phyloP scores from a whole-genome alignment of 2,113 vertebrate genomes.

The Anguilla rostrata region DNA sequence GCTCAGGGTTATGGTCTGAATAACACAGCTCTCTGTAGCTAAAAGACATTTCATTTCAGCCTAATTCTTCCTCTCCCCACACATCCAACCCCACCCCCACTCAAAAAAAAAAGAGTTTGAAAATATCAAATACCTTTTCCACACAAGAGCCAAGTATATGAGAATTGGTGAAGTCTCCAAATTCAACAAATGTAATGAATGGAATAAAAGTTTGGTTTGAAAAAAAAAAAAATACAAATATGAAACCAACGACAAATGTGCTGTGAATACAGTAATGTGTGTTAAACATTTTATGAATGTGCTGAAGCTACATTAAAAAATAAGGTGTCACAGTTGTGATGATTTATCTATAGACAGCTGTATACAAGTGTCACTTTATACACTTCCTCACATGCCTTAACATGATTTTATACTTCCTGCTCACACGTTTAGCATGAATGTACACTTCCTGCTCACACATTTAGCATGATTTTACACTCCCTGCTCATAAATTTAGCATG shows the following conservation, averaged over 20 bases:
- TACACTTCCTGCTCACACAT: too few relatives aligned
- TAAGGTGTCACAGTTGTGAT: too few relatives aligned
- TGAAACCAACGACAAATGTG: not conserved
- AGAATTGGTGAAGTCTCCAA: not conserved
- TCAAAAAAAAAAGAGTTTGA: not conserved
- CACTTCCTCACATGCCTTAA: too few relatives aligned
- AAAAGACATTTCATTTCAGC: not conserved
- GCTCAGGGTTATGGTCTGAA: slow-evolving; percentile 4
- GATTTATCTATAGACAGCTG: too few relatives aligned
- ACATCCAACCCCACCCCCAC: not conserved
- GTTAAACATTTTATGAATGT: not conserved
- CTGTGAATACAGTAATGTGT: not conserved
- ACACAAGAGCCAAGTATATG: not conserved
- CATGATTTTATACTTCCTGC: too few relatives aligned
- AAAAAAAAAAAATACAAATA: not conserved
- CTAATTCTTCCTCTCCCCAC: not conserved
- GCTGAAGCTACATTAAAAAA: not conserved
- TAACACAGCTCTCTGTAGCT: not conserved
- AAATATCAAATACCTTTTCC: not conserved
- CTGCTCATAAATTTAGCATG: too few relatives aligned
- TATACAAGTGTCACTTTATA: too few relatives aligned
- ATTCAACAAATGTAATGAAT: not conserved
- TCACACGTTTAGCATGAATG: too few relatives aligned
- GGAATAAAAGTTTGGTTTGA: not conserved
- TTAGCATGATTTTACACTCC: too few relatives aligned